These are phyloP conservation scores for Drosophila neutralis DNA, from an alignment of 2,888 invertebrate species.

Conservation along the genomic window DNA sequence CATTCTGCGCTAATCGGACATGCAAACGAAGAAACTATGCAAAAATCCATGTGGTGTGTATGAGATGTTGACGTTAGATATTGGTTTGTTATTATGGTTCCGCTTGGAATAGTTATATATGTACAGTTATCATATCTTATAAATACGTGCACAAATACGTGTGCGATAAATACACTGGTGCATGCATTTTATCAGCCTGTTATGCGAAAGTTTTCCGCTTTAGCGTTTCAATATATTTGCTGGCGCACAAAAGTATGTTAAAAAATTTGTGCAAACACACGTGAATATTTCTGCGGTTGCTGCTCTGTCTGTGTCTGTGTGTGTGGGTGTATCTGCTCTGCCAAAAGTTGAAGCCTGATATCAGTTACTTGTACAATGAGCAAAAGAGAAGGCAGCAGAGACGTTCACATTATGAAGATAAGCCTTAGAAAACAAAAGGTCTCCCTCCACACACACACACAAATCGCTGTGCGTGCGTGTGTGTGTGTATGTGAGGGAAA, in stretches of 20 bases:
- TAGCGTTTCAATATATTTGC: conserved; percentile 76
- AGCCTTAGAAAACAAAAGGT: conserved; percentile 75
- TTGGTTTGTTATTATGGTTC: background rate
- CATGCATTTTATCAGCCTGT: conserved; percentile 55
- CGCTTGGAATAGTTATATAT: conserved; percentile 26
- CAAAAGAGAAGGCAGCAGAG: conserved; percentile 44
- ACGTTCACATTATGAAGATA: conserved; percentile 77
- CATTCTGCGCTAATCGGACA: conserved; percentile 47
- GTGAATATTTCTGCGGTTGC: conserved; percentile 7
- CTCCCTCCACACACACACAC: conserved; percentile 12
- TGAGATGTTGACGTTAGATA: background rate
- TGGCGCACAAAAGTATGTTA: conserved; percentile 66
- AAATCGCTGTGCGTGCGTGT: conserved; percentile 3
- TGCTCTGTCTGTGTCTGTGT: conserved; percentile 4
- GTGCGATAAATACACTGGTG: conserved; percentile 44
- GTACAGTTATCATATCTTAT: background rate
- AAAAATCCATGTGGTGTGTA: conserved; percentile 19
- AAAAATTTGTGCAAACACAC: conserved; percentile 55
- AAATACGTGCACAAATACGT: background rate
- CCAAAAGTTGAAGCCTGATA: conserved; percentile 73
- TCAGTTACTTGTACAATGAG: conserved; percentile 69
- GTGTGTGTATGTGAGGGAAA: conserved; percentile 48
- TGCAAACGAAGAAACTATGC: conserved; percentile 36
- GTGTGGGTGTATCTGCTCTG: conserved; percentile 21
- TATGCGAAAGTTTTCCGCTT: conserved; percentile 70